A percentile compares a stretch with the other conserved stretches of the same genome.
Conservation (phyloP, 2,113 vertebrate genomes). For the Prunella fulvescens region DNA sequence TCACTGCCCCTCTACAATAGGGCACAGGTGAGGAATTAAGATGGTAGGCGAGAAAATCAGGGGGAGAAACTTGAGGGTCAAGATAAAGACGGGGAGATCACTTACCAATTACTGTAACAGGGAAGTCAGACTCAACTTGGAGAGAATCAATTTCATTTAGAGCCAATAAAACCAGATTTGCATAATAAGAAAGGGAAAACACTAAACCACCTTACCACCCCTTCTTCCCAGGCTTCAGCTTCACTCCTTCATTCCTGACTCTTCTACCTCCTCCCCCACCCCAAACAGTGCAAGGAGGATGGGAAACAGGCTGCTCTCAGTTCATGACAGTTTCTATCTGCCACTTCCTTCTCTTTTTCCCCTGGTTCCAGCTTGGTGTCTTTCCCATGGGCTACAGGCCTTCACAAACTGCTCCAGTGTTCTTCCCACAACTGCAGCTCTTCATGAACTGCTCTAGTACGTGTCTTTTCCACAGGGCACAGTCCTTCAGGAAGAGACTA, state of each 20-base stretch:
- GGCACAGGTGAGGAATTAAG: neutral
- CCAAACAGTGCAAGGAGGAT: neutral
- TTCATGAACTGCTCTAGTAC: neutral
- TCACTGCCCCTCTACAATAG: neutral
- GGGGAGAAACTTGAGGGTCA: neutral
- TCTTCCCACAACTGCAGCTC: neutral
- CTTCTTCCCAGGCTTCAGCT: neutral
- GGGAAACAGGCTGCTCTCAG: neutral
- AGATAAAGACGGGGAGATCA: neutral
- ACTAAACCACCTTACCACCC: neutral
- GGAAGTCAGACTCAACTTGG: neutral
- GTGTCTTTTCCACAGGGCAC: neutral
- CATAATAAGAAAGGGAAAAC: neutral
- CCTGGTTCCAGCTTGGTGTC: neutral
- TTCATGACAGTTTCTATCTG: neutral
- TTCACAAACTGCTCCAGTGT: neutral
- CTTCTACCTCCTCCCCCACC: neutral
- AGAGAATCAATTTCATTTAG: neutral
- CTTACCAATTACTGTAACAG: neutral
- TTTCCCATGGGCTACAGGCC: neutral
- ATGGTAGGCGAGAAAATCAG: neutral
- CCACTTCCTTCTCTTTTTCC: neutral
- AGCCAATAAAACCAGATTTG: neutral
- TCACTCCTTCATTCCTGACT: neutral
- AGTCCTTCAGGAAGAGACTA: neutral